phyloP scores from a whole-genome alignment of 2,113 vertebrate species.

The Strix aluco region DNA sequence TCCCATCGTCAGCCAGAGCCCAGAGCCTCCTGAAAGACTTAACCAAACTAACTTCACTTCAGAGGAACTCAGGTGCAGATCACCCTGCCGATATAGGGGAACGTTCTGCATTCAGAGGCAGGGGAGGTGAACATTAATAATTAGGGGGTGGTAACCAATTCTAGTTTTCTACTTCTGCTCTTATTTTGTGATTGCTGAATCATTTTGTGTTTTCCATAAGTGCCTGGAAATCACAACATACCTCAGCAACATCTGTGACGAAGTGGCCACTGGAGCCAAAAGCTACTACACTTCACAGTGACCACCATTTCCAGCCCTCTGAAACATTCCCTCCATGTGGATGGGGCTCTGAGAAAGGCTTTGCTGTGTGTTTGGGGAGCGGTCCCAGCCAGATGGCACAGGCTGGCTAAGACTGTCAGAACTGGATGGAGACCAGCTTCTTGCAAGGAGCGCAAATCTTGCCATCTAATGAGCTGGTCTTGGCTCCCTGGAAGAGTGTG shows the following conservation, averaged over 20 bases:
- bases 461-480: neutral
- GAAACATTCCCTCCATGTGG: neutral
- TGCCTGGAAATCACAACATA: neutral
- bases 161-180: neutral
- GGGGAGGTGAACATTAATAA: neutral
- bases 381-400: slow-evolving; percentile 14
- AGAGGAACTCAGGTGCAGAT: neutral
- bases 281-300: neutral
- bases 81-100: neutral
- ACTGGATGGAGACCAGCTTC: slow-evolving; percentile 19
- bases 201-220: neutral
- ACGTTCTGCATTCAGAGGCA: neutral
- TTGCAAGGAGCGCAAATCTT: neutral
- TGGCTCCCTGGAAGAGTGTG: neutral
- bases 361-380: neutral
- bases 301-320: neutral
- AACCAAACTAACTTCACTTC: neutral
- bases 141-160: neutral
- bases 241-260: neutral
- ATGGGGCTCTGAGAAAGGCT: neutral
- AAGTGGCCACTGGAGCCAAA: neutral
- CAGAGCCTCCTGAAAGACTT: neutral
- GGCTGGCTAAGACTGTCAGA: neutral
- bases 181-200: neutral
- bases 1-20: neutral